phyloP scores from a whole-genome alignment of 2,888 invertebrate genomes.

The Gonocerus acuteangulatus region DNA sequence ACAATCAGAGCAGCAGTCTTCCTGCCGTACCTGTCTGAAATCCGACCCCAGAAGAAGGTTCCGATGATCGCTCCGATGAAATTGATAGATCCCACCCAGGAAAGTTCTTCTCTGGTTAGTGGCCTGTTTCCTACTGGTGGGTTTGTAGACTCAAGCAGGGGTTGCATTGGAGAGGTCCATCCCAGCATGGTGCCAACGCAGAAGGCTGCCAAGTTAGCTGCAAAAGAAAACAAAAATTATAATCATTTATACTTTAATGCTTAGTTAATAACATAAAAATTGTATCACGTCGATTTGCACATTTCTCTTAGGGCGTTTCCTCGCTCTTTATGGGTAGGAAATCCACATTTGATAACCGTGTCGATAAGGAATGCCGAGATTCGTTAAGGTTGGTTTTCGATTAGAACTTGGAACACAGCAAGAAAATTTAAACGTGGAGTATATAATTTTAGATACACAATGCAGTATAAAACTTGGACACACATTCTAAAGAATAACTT shows the following conservation, averaged over 20 bases:
- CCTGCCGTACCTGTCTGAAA: slow-evolving; percentile 50
- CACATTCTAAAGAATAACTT: too few relatives aligned
- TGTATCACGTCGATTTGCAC: not conserved
- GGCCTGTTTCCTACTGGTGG: slow-evolving; percentile 46
- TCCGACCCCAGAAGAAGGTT: slow-evolving; percentile 46
- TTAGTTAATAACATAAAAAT: not conserved
- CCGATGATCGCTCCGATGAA: slow-evolving; percentile 50
- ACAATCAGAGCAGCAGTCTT: slow-evolving; percentile 46
- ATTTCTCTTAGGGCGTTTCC: not conserved
- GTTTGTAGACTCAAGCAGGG: slow-evolving; percentile 44
- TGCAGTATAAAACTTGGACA: too few relatives aligned
- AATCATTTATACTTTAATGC: not conserved
- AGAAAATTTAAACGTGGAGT: too few relatives aligned
- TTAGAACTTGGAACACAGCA: too few relatives aligned
- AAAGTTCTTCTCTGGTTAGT: slow-evolving; percentile 47
- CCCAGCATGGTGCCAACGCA: slow-evolving; percentile 52
- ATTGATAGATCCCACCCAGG: slow-evolving; percentile 52
- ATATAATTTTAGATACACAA: too few relatives aligned
- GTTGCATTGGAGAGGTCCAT: slow-evolving; percentile 54
- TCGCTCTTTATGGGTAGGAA: too few relatives aligned
- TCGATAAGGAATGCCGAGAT: too few relatives aligned
- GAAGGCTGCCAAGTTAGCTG: slow-evolving; percentile 51
- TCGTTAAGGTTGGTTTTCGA: too few relatives aligned
- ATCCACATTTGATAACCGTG: too few relatives aligned
- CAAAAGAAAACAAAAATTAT: slow-evolving; percentile 39